These are phyloP conservation scores for Hydropsyche tenuis DNA, from an alignment of 1,140 invertebrate genomes.

Conservation along the genomic window DNA sequence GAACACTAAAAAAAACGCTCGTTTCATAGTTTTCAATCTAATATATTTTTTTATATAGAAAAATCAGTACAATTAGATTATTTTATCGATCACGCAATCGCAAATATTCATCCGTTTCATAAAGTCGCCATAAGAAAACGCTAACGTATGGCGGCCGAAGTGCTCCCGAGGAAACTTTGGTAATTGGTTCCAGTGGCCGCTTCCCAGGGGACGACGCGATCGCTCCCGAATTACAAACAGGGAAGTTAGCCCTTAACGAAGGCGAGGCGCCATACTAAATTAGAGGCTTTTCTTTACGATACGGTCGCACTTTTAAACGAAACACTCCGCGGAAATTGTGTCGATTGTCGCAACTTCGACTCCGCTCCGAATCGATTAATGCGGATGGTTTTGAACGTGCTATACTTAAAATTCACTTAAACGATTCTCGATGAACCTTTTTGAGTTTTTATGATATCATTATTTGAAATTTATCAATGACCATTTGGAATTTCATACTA, in stretches of 20 bases:
- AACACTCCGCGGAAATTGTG: not conserved
- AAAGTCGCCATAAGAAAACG: constrained; percentile 14
- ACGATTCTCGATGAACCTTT: too few relatives aligned
- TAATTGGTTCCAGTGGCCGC: constrained; percentile 48
- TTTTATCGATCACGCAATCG: not conserved
- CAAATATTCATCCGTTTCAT: not conserved
- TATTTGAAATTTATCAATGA: too few relatives aligned
- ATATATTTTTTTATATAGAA: too few relatives aligned
- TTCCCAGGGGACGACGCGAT: constrained; percentile 25
- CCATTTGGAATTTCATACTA: too few relatives aligned
- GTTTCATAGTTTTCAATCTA: too few relatives aligned
- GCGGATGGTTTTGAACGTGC: not conserved
- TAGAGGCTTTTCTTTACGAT: constrained; percentile 19
- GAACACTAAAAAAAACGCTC: too few relatives aligned
- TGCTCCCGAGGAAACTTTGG: constrained; percentile 35
- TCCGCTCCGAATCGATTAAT: not conserved
- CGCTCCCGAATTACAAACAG: constrained; percentile 38
- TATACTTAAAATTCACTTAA: not conserved
- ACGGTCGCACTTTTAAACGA: not conserved
- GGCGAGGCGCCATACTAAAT: not conserved
- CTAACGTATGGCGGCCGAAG: not conserved
- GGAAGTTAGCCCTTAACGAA: constrained; percentile 32
- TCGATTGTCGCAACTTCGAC: not conserved
- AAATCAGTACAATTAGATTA: not conserved
- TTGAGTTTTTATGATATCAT: too few relatives aligned